Evolutionary conservation across 2,113 vertebrate species (phyloP).

Genomic region (Sorex araneus): DNA sequence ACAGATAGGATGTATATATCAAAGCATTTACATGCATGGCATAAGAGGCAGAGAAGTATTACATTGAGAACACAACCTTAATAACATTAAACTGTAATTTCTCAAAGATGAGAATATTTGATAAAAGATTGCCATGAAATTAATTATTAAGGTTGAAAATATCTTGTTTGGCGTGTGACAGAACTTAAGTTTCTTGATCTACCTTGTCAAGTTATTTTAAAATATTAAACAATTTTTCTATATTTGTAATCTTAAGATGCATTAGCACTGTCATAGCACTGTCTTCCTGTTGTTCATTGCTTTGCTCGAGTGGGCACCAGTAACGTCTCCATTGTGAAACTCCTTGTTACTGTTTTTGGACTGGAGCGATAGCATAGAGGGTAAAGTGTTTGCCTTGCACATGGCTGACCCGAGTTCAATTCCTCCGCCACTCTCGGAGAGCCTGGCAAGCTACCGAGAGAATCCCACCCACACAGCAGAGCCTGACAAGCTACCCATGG

Average conservation of each 20-base stretch:
- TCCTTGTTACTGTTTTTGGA: too few species aligned
- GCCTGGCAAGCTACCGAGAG: too few species aligned
- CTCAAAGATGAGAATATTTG: constrained; percentile 62
- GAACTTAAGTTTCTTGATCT: constrained; percentile 59
- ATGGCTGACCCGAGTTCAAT: too few species aligned
- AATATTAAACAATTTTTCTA: background rate
- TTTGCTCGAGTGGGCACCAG: too few species aligned
- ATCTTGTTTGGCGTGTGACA: background rate
- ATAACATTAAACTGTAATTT: constrained; percentile 34
- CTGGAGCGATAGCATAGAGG: too few species aligned
- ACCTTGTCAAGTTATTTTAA: constrained; percentile 17
- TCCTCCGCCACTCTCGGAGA: too few species aligned
- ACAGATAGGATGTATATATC: background rate
- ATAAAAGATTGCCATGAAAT: constrained; percentile 55
- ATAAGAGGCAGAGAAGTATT: background rate
- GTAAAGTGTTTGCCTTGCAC: too few species aligned
- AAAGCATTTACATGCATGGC: background rate
- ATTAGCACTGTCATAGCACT: too few species aligned
- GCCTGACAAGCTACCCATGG: too few species aligned
- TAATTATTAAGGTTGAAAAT: constrained; percentile 61
- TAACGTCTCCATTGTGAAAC: too few species aligned
- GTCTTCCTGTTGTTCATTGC: too few species aligned
- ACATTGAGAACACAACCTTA: constrained; percentile 43
- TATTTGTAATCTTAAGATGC: background rate
- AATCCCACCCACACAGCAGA: too few species aligned